Evolutionary conservation across 2,888 invertebrate genomes (phyloP), one percentile per base, ranked within the genome.

Genomic region (Hermaeophaga mercurialis): DNA sequence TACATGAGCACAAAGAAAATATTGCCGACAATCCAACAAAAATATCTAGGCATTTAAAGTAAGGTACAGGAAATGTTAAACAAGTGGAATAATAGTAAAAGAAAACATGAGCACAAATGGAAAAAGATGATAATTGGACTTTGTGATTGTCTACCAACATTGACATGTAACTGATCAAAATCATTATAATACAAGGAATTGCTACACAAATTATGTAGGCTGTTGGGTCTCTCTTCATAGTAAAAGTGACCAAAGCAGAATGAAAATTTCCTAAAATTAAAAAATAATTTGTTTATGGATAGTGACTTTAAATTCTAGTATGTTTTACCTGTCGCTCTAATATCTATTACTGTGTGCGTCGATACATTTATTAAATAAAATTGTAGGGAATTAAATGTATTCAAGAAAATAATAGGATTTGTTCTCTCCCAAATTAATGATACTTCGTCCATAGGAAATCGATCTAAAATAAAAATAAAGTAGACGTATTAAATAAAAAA

Each of bases 381-480:
- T 49, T 68, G 66, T 1, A 59, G 56, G n/a, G 64, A 61, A 45
- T 58, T 54, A 6, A 59, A 39, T 50, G 34, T 26, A 12, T 34
- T 52, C 4, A 41, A 38, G 8, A 63, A 56, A 41, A 66, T 59
- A 5, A 69, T 54, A 14, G 66, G 64, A 19, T 44, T 38, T 31
- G 15, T 4, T 41, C 31, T 12, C 5, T 64, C 58, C 73, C 71
- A 72, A n/a, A 52, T 1, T 28, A 72, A 49, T 36, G 58, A 31
- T 6, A 73, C 67, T 65, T 73, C 73, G 6, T 72, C 69, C 34
- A 39, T 45, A 9, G 70, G 67, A 67, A 72, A 73, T 38, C 70
- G 59, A 66, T 71, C 72, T 72, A 46, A 26, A 66, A 46, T 14
- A 15, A 6, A 28, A 31, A 18, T n/a, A 18, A n/a, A 33, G 9